Evolutionary conservation across 1,140 invertebrate species (phyloP).

Genomic region (Drosophila takahashii): DNA sequence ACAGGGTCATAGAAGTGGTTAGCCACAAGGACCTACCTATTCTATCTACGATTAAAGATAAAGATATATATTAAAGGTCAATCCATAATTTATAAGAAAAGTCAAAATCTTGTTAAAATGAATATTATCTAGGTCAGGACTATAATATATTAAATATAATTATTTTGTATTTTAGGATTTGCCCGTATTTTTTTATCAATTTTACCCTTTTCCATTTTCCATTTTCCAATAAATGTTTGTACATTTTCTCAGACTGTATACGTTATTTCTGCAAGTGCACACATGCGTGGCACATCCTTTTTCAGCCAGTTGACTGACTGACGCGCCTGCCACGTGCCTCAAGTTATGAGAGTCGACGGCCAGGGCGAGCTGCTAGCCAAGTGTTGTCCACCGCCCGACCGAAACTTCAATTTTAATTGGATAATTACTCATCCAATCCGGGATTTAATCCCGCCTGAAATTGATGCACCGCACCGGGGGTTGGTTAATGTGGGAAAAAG

Average conservation of each 20-base stretch:
- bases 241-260: neutral
- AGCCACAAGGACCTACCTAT: no score
- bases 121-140: no score
- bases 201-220: no score
- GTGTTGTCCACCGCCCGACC: slow-evolving; percentile 25
- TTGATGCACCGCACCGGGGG: slow-evolving; percentile 37
- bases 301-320: slow-evolving; percentile 48
- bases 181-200: no score
- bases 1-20: neutral
- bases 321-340: slow-evolving; percentile 51
- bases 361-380: neutral
- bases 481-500: slow-evolving; percentile 12
- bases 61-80: no score
- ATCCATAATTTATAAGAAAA: no score
- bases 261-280: slow-evolving; percentile 4
- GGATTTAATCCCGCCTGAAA: slow-evolving; percentile 63
- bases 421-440: slow-evolving; percentile 75
- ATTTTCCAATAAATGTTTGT: no score
- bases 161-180: no score
- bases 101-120: no score
- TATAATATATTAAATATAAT: no score
- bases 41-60: no score
- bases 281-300: slow-evolving; percentile 31
- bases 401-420: slow-evolving; percentile 72
- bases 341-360: slow-evolving; percentile 26